Percentiles rank a stretch among this genome's conserved stretches.
phyloP scores from a whole-genome alignment of 2,797 vertebrate species.

The Amblyraja radiata region DNA sequence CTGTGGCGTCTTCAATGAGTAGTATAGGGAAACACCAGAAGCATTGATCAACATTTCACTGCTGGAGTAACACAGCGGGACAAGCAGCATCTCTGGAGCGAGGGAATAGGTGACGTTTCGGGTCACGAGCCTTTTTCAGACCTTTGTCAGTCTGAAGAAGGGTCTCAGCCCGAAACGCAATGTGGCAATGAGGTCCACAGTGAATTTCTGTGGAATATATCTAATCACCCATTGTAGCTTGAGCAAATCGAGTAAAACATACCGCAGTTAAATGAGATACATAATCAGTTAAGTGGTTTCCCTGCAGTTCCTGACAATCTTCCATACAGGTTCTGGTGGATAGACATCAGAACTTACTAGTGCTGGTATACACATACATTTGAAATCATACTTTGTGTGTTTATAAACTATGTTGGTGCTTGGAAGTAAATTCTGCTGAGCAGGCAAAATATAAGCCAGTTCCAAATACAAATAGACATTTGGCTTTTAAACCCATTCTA shows the following conservation, averaged over 20 bases:
- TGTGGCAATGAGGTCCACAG: too few species aligned
- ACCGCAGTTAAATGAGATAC: background rate
- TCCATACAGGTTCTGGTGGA: background rate
- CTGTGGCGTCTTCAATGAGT: too few species aligned
- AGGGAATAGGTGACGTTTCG: too few species aligned
- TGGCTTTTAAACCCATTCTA: background rate
- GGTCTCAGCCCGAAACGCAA: too few species aligned
- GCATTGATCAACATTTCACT: too few species aligned
- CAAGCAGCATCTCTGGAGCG: background rate
- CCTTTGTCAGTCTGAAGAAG: too few species aligned
- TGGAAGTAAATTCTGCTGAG: background rate
- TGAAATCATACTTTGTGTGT: background rate
- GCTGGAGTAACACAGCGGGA: background rate
- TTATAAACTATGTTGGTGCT: background rate
- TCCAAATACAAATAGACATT: background rate
- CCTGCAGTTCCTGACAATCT: background rate
- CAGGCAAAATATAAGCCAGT: background rate
- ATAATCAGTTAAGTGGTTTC: background rate
- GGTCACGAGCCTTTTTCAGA: too few species aligned
- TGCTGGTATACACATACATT: background rate
- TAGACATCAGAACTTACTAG: background rate
- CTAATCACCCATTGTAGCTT: background rate
- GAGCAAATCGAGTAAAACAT: too few species aligned
- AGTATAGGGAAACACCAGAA: too few species aligned
- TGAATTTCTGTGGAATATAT: background rate